A percentile compares a stretch with the other conserved stretches of the same genome.
Evolutionary conservation across 2,888 invertebrate genomes (phyloP).

Genomic region (Mesorhabditis spiculigera): DNA sequence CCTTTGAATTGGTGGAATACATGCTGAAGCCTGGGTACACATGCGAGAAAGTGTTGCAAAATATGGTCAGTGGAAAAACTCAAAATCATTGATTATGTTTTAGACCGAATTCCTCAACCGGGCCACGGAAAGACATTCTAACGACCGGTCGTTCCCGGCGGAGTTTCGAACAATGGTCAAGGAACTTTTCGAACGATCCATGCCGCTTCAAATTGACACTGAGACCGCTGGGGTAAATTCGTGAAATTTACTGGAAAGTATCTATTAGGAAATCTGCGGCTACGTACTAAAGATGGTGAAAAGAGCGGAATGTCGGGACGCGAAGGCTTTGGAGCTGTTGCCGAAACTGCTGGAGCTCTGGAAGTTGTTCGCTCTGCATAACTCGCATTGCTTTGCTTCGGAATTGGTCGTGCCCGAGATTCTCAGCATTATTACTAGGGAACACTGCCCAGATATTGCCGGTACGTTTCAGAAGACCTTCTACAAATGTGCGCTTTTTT

Average conservation of each 20-base stretch:
- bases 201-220: not conserved
- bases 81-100: not conserved
- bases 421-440: not conserved
- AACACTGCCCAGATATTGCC: not conserved
- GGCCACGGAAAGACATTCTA: not conserved
- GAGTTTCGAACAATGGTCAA: not conserved
- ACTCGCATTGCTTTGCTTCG: not conserved
- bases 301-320: not conserved
- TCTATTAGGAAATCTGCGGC: not conserved
- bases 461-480: not conserved
- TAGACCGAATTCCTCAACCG: not conserved
- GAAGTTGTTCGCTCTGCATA: not conserved
- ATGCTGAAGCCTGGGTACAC: not conserved
- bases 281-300: not conserved
- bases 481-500: not conserved
- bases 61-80: not conserved
- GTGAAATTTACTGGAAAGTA: not conserved
- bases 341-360: not conserved
- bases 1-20: slow-evolving; percentile 4
- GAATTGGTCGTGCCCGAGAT: not conserved
- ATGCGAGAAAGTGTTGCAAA: not conserved
- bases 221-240: not conserved
- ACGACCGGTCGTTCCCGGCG: not conserved
- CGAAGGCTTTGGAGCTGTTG: not conserved
- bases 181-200: not conserved